A percentile compares a stretch with the other conserved stretches of the same genome.
Evolutionary conservation across 2,888 invertebrate species (phyloP).

Genomic region (Pemphredon lugubris): DNA sequence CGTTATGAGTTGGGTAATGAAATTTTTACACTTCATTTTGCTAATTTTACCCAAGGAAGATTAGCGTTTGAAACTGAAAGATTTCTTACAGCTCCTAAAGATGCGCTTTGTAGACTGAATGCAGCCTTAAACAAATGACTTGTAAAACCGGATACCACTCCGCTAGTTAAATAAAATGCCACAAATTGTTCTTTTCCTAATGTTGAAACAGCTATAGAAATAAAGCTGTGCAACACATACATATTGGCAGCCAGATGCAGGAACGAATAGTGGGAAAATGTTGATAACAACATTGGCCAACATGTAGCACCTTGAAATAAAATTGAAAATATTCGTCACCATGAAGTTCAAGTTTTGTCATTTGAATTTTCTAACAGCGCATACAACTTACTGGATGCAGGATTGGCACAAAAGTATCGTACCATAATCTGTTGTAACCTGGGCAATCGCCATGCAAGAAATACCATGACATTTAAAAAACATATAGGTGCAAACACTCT

Average conservation of each 20-base stretch:
- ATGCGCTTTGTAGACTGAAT: slow-evolving; percentile 87
- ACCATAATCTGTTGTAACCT: slow-evolving; percentile 88
- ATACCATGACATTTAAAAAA: slow-evolving; percentile 89
- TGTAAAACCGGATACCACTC: slow-evolving; percentile 92
- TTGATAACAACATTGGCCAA: slow-evolving; percentile 95
- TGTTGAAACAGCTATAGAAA: slow-evolving; percentile 85
- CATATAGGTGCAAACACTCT: slow-evolving; percentile 91
- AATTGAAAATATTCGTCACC: slow-evolving; percentile 35
- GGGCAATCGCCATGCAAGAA: slow-evolving; percentile 91
- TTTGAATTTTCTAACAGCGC: background rate
- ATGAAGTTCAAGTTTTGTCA: background rate
- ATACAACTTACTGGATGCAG: slow-evolving; percentile 86
- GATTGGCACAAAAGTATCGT: slow-evolving; percentile 92
- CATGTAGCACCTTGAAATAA: slow-evolving; percentile 86
- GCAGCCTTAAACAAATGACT: slow-evolving; percentile 91
- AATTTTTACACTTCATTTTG: too few species aligned
- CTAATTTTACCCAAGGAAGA: too few species aligned
- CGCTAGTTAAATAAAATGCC: slow-evolving; percentile 94
- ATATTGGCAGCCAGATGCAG: slow-evolving; percentile 96
- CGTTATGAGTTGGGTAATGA: too few species aligned
- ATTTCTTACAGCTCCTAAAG: slow-evolving; percentile 95
- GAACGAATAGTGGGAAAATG: slow-evolving; percentile 95
- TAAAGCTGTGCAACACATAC: slow-evolving; percentile 96
- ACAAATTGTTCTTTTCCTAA: slow-evolving; percentile 96
- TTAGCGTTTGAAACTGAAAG: background rate